Evolutionary conservation across 2,113 vertebrate genomes (phyloP), one percentile per base, ranked within the genome.

Genomic region (Pterocles burchelli): DNA sequence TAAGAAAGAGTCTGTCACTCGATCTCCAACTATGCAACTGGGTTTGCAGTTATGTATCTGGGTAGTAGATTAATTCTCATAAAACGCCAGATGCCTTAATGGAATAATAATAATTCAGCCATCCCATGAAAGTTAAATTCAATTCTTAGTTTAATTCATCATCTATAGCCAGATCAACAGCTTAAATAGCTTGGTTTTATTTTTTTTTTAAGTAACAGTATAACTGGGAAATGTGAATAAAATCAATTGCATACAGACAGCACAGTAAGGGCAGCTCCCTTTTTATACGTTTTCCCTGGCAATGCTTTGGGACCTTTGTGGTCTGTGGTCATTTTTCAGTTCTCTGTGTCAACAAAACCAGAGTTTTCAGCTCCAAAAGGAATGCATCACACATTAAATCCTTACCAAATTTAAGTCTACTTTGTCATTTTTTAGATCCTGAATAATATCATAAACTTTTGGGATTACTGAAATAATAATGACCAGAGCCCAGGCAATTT

Each of bases 391-490:
- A 77, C 91, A 95, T 80, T 96, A 96, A 89, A 86, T 45, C 92
- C 95, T 92, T 92, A 94, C 93, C 90, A 95, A 74, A 90, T 33
- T 93, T 84, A 97, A 97, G 93, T 82, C 91, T 84, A 65, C 83
- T 58, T 31, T 86, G 41, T 88, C 62, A 92, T 96, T 97, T 96
- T 96, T 90, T 21, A 93, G 62, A 78, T 77, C 83, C 66, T 17
- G 83, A 81, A 88, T 89, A 89, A 95, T 87, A 82, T 89, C 54
- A 62, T 96, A 95, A 96, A 97, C 96, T 95, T 97, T 92, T 21
- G 94, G 96, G 92, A 97, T 98, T 98, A 98, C 75, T 94, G 74
- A 97, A 97, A 97, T 97, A 95, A 95, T 93, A 97, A 97, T 96
- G 97, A 98, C 97, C 96, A 89, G 85, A 98, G 95, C 93, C 76